Evolutionary conservation across 2,113 vertebrate genomes (phyloP).

Genomic region (Gallinago undulata): DNA sequence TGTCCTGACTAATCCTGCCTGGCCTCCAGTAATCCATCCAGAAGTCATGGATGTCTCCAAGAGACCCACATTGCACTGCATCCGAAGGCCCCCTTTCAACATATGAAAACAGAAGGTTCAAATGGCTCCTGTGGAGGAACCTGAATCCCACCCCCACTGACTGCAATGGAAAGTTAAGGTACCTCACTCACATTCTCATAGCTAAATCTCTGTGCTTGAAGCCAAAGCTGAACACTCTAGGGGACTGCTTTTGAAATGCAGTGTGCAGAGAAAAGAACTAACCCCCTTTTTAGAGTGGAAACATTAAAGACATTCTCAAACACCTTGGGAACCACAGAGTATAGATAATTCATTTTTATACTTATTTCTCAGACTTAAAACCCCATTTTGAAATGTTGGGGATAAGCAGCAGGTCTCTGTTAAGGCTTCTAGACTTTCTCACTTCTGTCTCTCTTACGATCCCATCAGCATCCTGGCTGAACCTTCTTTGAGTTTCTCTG

Average conservation of each 20-base stretch:
- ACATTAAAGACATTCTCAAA: slow-evolving; percentile 46
- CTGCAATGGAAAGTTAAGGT: slow-evolving; percentile 8
- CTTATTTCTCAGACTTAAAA: slow-evolving; percentile 34
- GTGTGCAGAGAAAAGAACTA: slow-evolving; percentile 40
- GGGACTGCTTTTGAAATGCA: slow-evolving; percentile 52
- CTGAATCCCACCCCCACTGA: not conserved
- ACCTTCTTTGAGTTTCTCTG: not conserved
- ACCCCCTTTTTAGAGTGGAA: slow-evolving; percentile 19
- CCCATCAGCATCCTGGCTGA: not conserved
- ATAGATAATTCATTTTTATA: slow-evolving; percentile 32
- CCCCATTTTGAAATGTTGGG: not conserved
- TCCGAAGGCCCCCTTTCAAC: not conserved
- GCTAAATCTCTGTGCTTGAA: slow-evolving; percentile 12
- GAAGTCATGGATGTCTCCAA: not conserved
- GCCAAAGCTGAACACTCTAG: slow-evolving; percentile 48
- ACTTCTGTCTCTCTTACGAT: not conserved
- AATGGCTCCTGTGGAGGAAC: not conserved
- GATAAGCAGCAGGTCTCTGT: not conserved
- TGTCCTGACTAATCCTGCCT: not conserved
- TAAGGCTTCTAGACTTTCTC: not conserved
- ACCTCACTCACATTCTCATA: not conserved
- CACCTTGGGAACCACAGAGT: slow-evolving; percentile 7
- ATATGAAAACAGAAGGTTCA: not conserved
- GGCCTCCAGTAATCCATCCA: not conserved
- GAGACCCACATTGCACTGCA: not conserved